Evolutionary conservation across 2,797 vertebrate genomes (phyloP).

Genomic region (Propithecus perrieri): DNA sequence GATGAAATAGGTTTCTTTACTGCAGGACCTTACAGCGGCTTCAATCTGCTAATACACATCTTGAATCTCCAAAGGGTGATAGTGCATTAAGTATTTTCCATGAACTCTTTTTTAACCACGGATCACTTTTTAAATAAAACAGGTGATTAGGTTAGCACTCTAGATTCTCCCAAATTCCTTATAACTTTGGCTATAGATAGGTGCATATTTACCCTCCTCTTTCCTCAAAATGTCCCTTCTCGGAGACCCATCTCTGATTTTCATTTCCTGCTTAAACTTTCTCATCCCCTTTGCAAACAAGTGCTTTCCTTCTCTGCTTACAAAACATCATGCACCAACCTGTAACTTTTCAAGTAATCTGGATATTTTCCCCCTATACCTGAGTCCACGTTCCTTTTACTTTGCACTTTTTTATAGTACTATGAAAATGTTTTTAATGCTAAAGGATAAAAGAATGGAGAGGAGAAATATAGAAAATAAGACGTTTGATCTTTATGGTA

Average conservation of each 20-base stretch:
- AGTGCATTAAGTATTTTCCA: neutral
- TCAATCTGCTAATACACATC: neutral
- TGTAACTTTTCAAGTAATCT: neutral
- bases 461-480: neutral
- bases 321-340: neutral
- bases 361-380: neutral
- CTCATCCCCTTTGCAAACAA: neutral
- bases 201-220: neutral
- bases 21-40: neutral
- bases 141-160: neutral
- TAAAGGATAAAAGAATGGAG: neutral
- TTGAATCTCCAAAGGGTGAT: neutral
- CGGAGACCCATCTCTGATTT: neutral
- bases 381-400: neutral
- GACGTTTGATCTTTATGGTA: neutral
- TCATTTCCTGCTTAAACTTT: neutral
- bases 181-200: neutral
- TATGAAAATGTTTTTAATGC: constrained; percentile 5
- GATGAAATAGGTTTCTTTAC: neutral
- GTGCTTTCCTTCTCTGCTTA: neutral
- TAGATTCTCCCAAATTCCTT: neutral
- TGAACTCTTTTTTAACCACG: neutral
- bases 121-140: neutral
- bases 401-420: neutral
- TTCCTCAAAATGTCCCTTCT: neutral